A percentile compares a stretch with the other conserved stretches of the same genome.
Evolutionary conservation across 2,888 invertebrate genomes (phyloP).

Genomic region (Mimas tiliae): DNA sequence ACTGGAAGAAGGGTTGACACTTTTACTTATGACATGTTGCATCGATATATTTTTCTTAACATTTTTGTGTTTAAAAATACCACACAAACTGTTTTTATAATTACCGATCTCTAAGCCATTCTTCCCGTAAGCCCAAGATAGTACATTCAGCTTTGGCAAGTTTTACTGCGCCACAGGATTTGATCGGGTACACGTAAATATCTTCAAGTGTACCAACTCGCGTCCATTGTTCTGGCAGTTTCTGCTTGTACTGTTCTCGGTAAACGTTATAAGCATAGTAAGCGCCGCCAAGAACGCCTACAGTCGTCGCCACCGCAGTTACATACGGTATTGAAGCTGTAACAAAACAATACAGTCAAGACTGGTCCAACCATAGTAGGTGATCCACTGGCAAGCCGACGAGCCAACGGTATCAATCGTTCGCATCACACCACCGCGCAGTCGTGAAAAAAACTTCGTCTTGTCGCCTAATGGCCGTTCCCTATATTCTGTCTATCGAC

Average conservation of each 20-base stretch:
- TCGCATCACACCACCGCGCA: too few relatives aligned
- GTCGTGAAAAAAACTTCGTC: too few relatives aligned
- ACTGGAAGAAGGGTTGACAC: too few relatives aligned
- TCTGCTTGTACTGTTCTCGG: constrained; percentile 45
- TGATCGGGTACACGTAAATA: constrained; percentile 84
- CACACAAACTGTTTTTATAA: constrained; percentile 13
- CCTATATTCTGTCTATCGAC: too few relatives aligned
- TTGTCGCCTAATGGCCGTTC: too few relatives aligned
- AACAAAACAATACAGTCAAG: not conserved
- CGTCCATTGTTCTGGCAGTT: constrained; percentile 81
- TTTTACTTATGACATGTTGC: too few relatives aligned
- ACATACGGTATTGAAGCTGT: constrained; percentile 50
- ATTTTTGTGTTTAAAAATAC: too few relatives aligned
- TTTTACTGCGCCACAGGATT: constrained; percentile 83
- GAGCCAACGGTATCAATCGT: too few relatives aligned
- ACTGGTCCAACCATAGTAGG: too few relatives aligned
- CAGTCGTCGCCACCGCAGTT: constrained; percentile 57
- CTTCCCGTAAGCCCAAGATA: constrained; percentile 79
- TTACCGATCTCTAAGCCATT: constrained; percentile 83
- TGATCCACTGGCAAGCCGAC: too few relatives aligned
- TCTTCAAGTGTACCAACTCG: constrained; percentile 84
- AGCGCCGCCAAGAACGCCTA: constrained; percentile 61
- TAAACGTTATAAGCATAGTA: constrained; percentile 62
- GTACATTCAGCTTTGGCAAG: constrained; percentile 80
- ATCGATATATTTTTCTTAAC: too few relatives aligned